Evolutionary conservation across 2,113 vertebrate genomes (phyloP), one percentile per base, ranked within the genome.

Genomic region (Microcebus ravelobensis): DNA sequence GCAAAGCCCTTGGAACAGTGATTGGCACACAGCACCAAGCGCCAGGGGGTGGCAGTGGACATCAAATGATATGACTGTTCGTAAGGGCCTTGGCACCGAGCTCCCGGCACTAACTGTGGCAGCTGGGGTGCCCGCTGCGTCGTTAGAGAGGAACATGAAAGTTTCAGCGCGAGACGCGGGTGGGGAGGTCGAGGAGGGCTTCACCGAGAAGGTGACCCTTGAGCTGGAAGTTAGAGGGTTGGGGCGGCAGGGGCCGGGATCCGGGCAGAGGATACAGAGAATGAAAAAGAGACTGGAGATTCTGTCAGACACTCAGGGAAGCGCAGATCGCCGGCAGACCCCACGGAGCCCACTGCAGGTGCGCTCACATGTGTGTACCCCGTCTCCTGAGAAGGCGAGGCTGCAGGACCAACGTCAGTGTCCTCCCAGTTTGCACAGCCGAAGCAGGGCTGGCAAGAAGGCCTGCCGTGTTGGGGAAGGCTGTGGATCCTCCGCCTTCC

Each of bases 321-420:
- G 39, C 3, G 3, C 31, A 61, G 52, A 36, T 74, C 48, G 25
- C 34, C 10, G 31, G 61, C 11, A 50, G 73, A 63, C 15, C 89
- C 71, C 20, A 11, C 36, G 70, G 21, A 57, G 14, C 14, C 4
- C 27, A 21, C 25, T 7, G 15, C 10, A 14, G 21, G 45, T 9
- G 20, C 0, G 13, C 2, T 0, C 7, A 31, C 5, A 1, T 11
- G 6, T 14, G 13, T 27, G 9, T 18, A 27, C 14, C 7, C 84
- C 17, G 10, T 52, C 50, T 77, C 45, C 55, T 50, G 76, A 39
- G 27, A 11, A 5, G 25, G 2, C 59, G 12, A 42, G 48, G 21
- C 50, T 63, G 20, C 67, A 31, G 39, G 52, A 55, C 20, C 81
- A 89, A 17, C 7, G 15, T 25, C 2, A 15, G 34, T 20, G 9